A percentile compares a stretch with the other conserved stretches of the same genome.
These are phyloP conservation scores for Apamea epomidion DNA, from an alignment of 2,888 invertebrate genomes.

Conservation along the genomic window DNA sequence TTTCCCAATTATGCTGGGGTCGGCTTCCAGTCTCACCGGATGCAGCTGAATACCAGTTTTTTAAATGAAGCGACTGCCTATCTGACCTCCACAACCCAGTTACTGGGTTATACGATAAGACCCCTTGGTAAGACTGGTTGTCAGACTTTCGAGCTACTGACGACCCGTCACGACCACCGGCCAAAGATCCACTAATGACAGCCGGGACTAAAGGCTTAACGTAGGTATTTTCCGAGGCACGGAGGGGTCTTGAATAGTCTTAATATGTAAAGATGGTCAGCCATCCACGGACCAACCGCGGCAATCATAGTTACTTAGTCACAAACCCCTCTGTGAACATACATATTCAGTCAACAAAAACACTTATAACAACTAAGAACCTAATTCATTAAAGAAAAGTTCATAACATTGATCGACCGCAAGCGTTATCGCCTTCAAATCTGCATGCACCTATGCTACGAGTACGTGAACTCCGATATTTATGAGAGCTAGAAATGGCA, in stretches of 20 bases:
- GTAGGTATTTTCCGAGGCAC: background rate
- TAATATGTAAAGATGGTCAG: background rate
- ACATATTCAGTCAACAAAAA: background rate
- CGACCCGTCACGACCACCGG: background rate
- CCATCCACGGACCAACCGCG: background rate
- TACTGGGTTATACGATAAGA: too few relatives aligned
- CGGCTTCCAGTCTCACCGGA: too few relatives aligned
- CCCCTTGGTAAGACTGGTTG: too few relatives aligned
- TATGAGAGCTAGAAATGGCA: constrained; percentile 29
- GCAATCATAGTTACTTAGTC: background rate
- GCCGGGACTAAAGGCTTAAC: background rate
- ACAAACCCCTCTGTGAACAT: too few relatives aligned
- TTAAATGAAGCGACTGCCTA: background rate
- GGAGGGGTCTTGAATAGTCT: background rate
- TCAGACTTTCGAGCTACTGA: background rate
- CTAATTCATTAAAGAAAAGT: background rate
- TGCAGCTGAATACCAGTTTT: background rate
- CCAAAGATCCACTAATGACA: background rate
- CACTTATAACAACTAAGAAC: background rate
- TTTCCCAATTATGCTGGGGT: background rate
- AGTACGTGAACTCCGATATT: constrained; percentile 8
- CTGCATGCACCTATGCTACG: background rate
- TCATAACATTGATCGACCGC: background rate
- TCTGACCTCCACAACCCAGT: background rate
- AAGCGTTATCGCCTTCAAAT: constrained; percentile 21